These are phyloP conservation scores for Asarcornis scutulata DNA, from an alignment of 2,113 vertebrate genomes.

Conservation along the genomic window DNA sequence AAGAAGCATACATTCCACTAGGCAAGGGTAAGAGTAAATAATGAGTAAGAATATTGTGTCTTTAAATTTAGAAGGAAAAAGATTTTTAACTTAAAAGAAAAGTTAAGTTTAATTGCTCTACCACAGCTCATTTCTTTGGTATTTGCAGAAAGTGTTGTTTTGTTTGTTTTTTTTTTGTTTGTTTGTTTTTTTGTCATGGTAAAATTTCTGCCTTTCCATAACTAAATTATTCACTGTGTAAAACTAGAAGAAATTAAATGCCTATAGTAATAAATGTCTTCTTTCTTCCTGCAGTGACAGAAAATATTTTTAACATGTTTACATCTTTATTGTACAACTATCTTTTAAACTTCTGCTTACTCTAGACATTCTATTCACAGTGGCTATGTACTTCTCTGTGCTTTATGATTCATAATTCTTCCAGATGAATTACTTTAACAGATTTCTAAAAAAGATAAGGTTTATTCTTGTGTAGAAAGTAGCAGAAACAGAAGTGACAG, in stretches of 20 bases:
- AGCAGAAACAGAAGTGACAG: not conserved
- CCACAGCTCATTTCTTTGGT: not conserved
- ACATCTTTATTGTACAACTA: not conserved
- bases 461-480: not conserved
- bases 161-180: no score
- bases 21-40: not conserved
- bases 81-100: not conserved
- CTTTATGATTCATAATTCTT: not conserved
- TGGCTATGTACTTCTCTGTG: not conserved
- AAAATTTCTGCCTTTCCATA: not conserved
- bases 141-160: not conserved
- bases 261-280: not conserved
- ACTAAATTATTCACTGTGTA: not conserved
- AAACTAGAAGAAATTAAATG: not conserved
- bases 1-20: not conserved
- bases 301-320: not conserved
- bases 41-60: not conserved
- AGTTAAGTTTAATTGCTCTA: not conserved
- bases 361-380: not conserved
- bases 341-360: not conserved
- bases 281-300: not conserved
- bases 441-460: not conserved
- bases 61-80: not conserved
- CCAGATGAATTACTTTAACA: not conserved
- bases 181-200: not conserved